phyloP scores from a whole-genome alignment of 2,888 invertebrate species.

The Idaea aversata region DNA sequence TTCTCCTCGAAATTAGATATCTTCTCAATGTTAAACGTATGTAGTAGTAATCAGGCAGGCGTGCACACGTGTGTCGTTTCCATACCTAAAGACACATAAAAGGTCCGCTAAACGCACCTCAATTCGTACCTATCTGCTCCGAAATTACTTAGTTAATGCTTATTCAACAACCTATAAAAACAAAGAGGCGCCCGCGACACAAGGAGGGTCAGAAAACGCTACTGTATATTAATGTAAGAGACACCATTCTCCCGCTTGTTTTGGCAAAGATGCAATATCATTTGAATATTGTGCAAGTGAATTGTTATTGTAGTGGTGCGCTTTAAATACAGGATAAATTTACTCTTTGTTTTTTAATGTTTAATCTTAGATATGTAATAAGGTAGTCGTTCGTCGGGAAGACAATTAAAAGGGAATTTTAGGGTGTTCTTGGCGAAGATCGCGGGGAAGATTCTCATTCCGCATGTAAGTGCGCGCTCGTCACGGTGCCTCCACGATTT shows the following conservation, averaged over 20 bases:
- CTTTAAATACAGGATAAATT: conserved; percentile 41
- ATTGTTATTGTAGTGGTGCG: conserved; percentile 66
- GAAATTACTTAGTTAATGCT: conserved; percentile 69
- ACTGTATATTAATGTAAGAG: conserved; percentile 78
- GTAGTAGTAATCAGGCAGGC: conserved; percentile 26
- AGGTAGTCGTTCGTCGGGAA: conserved; percentile 49
- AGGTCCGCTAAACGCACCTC: conserved; percentile 45
- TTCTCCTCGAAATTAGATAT: conserved; percentile 2
- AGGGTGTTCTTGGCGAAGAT: conserved; percentile 44
- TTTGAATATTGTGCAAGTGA: conserved; percentile 79
- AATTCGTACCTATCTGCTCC: conserved; percentile 56
- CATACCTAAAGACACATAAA: conserved; percentile 41
- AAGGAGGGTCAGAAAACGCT: conserved; percentile 69
- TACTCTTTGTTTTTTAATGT: conserved; percentile 11
- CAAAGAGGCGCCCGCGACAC: conserved; percentile 64
- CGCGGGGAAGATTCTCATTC: conserved; percentile 67
- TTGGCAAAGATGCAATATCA: conserved; percentile 81
- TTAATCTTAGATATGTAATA: conserved; percentile 20
- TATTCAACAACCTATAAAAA: conserved; percentile 76
- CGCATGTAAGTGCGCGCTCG: conserved; percentile 67
- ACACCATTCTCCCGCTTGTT: conserved; percentile 74
- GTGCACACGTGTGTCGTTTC: conserved; percentile 34
- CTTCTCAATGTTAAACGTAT: conserved; percentile 11
- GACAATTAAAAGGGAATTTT: conserved; percentile 70
- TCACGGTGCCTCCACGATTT: conserved; percentile 73